phyloP scores from a whole-genome alignment of 2,113 vertebrate genomes.

The Anser cygnoides region DNA sequence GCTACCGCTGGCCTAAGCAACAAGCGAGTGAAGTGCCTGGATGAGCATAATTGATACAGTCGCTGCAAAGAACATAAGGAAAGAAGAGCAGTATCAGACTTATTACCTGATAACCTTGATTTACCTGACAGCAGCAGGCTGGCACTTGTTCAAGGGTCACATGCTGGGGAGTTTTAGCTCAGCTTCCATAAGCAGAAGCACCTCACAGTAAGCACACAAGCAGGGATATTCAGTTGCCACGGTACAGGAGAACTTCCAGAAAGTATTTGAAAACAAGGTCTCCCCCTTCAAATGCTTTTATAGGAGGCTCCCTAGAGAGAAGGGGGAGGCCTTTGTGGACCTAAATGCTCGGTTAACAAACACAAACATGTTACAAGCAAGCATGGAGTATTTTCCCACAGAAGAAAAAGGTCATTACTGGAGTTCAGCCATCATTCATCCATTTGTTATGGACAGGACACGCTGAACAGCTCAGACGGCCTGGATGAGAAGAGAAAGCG shows the following conservation, averaged over 20 bases:
- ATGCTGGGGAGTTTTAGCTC: background rate
- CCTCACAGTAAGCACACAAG: background rate
- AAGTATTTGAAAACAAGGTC: background rate
- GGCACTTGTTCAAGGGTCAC: background rate
- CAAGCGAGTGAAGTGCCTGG: background rate
- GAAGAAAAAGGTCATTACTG: background rate
- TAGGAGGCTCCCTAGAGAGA: background rate
- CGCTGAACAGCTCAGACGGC: background rate
- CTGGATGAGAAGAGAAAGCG: background rate
- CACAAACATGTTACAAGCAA: background rate
- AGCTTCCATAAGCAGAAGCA: background rate
- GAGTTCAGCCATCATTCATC: background rate
- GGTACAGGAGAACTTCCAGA: background rate
- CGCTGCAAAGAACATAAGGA: background rate
- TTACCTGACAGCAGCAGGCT: background rate
- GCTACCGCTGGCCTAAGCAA: background rate
- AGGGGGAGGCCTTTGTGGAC: background rate
- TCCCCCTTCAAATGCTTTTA: background rate
- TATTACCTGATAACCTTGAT: conserved; percentile 10
- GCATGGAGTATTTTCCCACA: background rate
- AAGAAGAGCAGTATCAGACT: background rate
- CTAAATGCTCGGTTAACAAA: background rate
- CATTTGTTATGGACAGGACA: background rate
- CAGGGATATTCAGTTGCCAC: background rate
- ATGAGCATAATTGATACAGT: background rate